Evolutionary conservation across 2,797 vertebrate species (phyloP), one percentile per base, ranked within the genome.

Genomic region (Sebastes nivosus): DNA sequence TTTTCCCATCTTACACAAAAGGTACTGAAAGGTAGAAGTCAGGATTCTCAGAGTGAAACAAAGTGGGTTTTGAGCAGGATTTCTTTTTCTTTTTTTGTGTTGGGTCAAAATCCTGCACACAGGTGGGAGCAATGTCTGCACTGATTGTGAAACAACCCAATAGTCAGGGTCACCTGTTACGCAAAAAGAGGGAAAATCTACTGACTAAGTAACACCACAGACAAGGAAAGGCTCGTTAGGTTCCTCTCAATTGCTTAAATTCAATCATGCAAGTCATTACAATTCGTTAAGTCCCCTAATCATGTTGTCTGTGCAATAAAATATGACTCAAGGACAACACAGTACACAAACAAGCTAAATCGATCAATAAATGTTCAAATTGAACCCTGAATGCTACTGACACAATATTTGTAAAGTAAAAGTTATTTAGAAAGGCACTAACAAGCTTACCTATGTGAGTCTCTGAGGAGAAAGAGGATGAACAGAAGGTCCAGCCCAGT

Each of bases 391-490:
- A 30, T 46, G 24, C 3, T 6, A 34, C 8, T 8, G 14, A 42
- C 10, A 78, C 32, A 29, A 59, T 8, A 73, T 29, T 11, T 22
- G 1, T 34, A 55, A 42, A 9, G 1, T 34, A 5, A 34, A 67
- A 22, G 18, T 14, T 30, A 67, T 72, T 58, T 20, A 30, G 2
- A 46, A 65, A 57, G 9, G 11, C 10, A 69, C 30, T 2, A 70
- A 14, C 3, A 75, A 74, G 64, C 92, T 92, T 89, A 95, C 94
- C 92, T 75, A 25, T 52, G 50, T 81, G 55, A 55, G 22, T 30
- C 29, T 80, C 13, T 65, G 42, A 54, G 54, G 30, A 75, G 27
- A 65, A 65, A 76, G 20, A 55, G 16, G 59, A 54, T n/a, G 25
- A 25, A 61, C n/a, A 30, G 20, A 29, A 13, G 18, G 42, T 58